Evolutionary conservation across 2,113 vertebrate species (phyloP).

Genomic region (Loxodonta africana): DNA sequence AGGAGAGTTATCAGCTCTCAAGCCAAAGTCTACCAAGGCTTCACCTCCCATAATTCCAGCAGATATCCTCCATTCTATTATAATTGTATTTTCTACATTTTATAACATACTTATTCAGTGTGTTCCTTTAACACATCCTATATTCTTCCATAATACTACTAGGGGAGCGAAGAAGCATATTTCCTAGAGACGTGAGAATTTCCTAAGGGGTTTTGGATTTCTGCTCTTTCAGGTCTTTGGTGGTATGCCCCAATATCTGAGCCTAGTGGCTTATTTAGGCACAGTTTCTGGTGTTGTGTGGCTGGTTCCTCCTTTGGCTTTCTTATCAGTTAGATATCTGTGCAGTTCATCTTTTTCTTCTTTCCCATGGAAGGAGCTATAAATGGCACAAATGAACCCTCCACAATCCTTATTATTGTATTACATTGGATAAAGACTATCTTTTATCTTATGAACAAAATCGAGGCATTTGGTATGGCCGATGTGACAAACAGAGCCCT

Average conservation of each 20-base stretch:
- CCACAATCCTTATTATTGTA: not conserved
- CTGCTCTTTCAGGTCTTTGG: not conserved
- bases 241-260: not conserved
- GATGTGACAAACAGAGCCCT: not conserved
- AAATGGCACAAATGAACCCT: not conserved
- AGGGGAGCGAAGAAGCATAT: not conserved
- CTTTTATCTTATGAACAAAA: not conserved
- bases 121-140: not conserved
- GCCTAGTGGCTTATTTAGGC: not conserved
- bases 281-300: not conserved
- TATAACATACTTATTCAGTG: not conserved
- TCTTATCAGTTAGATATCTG: constrained; percentile 18
- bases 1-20: not conserved
- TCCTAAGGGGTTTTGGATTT: not conserved
- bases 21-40: not conserved
- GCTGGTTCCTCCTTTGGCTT: constrained; percentile 7
- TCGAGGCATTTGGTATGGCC: not conserved
- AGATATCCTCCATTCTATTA: not conserved
- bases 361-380: not conserved
- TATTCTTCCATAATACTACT: not conserved
- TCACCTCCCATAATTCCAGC: not conserved
- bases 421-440: not conserved
- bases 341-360: constrained; percentile 14
- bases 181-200: not conserved
- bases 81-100: not conserved